phyloP scores from a whole-genome alignment of 2,113 vertebrate genomes.

The Engystomops pustulosus region DNA sequence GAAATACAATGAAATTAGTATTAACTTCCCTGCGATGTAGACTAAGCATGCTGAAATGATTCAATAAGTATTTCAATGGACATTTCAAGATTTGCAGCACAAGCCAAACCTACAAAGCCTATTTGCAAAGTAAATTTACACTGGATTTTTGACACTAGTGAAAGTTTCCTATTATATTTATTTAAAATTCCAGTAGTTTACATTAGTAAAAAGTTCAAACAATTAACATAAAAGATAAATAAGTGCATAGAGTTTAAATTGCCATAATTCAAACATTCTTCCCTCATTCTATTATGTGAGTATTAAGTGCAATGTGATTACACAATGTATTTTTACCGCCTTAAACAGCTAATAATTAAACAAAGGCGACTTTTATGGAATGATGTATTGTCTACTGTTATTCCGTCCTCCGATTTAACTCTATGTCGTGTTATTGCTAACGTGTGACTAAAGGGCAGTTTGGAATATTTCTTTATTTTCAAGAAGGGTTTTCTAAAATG shows the following conservation, averaged over 20 bases:
- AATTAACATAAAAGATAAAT: conserved; percentile 97
- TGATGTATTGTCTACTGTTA: conserved; percentile 63
- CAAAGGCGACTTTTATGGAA: conserved; percentile 67
- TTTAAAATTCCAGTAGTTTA: conserved; percentile 98
- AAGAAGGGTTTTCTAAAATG: too few species aligned
- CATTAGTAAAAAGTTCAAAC: conserved; percentile 98
- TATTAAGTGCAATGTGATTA: conserved; percentile 73
- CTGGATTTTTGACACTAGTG: conserved; percentile 84
- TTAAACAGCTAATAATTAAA: conserved; percentile 70
- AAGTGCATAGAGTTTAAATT: conserved; percentile 95
- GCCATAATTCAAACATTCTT: conserved; percentile 91
- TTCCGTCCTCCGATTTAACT: conserved; percentile 15
- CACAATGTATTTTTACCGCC: conserved; percentile 68
- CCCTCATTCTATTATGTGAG: conserved; percentile 76
- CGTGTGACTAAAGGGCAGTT: too few species aligned
- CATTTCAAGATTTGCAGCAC: conserved; percentile 72
- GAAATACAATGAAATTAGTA: conserved; percentile 26
- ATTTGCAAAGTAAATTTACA: conserved; percentile 94
- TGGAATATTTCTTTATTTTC: background rate
- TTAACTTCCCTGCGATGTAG: conserved; percentile 18
- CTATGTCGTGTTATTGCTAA: too few species aligned
- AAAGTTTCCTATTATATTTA: conserved; percentile 93
- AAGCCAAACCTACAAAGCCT: conserved; percentile 76
- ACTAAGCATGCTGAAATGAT: conserved; percentile 60
- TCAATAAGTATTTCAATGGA: conserved; percentile 79